Evolutionary conservation across 2,113 vertebrate species (phyloP).

Genomic region (Panthera uncia): DNA sequence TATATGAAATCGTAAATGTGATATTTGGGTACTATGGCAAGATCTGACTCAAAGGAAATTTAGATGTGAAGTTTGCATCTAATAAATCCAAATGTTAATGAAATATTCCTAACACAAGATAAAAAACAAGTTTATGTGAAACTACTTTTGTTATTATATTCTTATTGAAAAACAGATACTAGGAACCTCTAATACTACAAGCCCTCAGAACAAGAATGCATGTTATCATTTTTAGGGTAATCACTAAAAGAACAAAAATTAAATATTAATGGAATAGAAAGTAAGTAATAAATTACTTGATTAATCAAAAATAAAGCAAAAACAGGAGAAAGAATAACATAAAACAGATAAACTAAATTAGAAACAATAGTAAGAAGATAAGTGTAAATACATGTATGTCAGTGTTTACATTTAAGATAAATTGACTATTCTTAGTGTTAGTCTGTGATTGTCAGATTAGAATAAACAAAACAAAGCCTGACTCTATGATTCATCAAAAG

Average conservation of each 20-base stretch:
- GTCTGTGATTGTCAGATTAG: neutral
- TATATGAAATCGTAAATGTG: neutral
- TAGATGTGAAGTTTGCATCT: neutral
- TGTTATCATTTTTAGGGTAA: neutral
- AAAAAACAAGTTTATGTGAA: neutral
- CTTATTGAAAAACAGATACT: neutral
- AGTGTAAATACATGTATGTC: neutral
- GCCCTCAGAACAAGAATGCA: neutral
- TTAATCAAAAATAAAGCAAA: neutral
- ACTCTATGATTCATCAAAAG: neutral
- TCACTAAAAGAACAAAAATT: neutral
- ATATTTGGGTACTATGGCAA: neutral
- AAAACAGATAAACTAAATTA: neutral
- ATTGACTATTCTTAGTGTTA: neutral
- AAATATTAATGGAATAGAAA: neutral
- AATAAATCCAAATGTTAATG: neutral
- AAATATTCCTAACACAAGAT: neutral
- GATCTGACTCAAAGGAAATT: neutral
- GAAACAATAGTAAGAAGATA: neutral
- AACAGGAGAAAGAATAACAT: neutral
- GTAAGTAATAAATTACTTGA: neutral
- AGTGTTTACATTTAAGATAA: neutral
- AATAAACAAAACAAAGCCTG: neutral
- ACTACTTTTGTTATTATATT: neutral
- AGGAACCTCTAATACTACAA: neutral